Percentiles rank a stretch among this genome's conserved stretches.
Conservation (phyloP, 2,113 vertebrate genomes). For the Amblyopsis rosae region DNA sequence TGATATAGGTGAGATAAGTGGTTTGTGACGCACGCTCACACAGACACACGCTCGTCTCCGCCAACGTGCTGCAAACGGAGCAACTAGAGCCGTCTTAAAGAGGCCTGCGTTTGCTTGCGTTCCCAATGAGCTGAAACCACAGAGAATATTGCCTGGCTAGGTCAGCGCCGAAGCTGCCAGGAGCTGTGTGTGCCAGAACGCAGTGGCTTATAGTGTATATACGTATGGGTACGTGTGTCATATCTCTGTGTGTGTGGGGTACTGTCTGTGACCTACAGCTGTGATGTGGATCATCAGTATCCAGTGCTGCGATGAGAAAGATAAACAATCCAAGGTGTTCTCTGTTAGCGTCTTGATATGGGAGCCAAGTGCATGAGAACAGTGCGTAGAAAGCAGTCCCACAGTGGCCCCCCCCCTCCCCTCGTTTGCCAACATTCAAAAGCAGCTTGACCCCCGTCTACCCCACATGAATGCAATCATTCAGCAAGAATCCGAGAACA, state of each 20-base stretch:
- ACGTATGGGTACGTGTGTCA: conserved; percentile 15
- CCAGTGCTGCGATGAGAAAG: conserved; percentile 42
- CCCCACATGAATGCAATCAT: conserved; percentile 49
- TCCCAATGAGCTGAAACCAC: conserved; percentile 58
- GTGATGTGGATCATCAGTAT: conserved; percentile 52
- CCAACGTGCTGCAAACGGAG: background rate
- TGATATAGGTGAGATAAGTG: background rate
- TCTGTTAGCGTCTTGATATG: conserved; percentile 50
- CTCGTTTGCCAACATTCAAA: conserved; percentile 60
- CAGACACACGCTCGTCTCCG: conserved; percentile 2
- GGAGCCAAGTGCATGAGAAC: conserved; percentile 48
- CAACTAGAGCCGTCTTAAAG: conserved; percentile 4
- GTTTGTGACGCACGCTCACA: background rate
- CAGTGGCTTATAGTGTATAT: conserved; percentile 16
- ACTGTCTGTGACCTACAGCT: conserved; percentile 54
- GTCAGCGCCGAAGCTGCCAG: conserved; percentile 22
- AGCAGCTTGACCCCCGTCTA: conserved; percentile 39
- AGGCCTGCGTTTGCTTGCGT: conserved; percentile 36
- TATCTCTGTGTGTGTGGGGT: background rate
- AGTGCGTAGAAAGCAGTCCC: conserved; percentile 28
- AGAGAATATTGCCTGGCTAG: conserved; percentile 35
- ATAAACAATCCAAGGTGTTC: conserved; percentile 60
- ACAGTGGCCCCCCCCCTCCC: conserved; percentile 33
- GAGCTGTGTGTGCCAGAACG: conserved; percentile 21
- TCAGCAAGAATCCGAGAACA: conserved; percentile 44